Evolutionary conservation across 1,140 invertebrate species (phyloP).

Genomic region (Lasaia peninsularis): DNA sequence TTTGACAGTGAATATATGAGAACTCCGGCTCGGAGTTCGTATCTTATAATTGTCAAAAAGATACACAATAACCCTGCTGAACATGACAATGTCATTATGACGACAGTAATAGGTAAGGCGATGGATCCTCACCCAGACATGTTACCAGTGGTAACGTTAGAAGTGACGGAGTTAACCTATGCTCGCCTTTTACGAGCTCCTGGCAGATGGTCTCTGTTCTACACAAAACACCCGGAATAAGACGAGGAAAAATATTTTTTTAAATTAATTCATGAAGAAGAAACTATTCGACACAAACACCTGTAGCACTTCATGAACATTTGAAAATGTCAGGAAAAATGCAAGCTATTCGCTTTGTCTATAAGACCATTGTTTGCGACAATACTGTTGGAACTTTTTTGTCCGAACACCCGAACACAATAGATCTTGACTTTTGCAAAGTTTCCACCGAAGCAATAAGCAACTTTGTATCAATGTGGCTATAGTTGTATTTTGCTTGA

Average conservation of each 20-base stretch:
- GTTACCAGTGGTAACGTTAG: too few relatives aligned
- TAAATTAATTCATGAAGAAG: not conserved
- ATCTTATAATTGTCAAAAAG: too few relatives aligned
- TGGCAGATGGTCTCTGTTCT: too few relatives aligned
- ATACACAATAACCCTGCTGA: too few relatives aligned
- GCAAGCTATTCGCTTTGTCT: conserved; percentile 4
- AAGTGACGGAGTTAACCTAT: too few relatives aligned
- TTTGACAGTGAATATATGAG: too few relatives aligned
- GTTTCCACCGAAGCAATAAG: not conserved
- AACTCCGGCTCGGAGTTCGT: too few relatives aligned
- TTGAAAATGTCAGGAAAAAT: conserved; percentile 8
- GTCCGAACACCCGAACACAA: conserved; percentile 1
- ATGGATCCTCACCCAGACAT: too few relatives aligned
- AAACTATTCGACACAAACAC: conserved; percentile 4
- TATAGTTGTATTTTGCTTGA: not conserved
- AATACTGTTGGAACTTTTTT: not conserved
- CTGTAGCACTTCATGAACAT: conserved; percentile 9
- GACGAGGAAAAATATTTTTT: not conserved
- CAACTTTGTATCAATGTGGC: not conserved
- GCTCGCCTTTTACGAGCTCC: too few relatives aligned
- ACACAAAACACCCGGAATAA: too few relatives aligned
- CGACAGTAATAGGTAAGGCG: too few relatives aligned
- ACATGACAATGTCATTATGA: too few relatives aligned
- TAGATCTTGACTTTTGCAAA: conserved; percentile 2
- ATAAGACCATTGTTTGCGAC: not conserved